Evolutionary conservation across 2,113 vertebrate species (phyloP).

Genomic region (Asarcornis scutulata): DNA sequence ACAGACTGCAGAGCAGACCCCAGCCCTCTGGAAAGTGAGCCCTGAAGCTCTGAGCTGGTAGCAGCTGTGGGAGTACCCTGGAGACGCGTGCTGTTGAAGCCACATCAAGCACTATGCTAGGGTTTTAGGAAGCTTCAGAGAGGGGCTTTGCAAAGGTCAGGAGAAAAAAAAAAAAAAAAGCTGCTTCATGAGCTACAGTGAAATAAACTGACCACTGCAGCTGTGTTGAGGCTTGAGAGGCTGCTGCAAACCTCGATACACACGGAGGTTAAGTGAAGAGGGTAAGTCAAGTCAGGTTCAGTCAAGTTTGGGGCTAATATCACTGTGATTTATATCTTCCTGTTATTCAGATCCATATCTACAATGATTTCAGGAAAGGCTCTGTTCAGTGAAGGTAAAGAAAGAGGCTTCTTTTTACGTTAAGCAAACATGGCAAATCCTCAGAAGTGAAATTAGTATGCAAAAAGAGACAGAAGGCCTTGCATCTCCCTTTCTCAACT

Average conservation of each 20-base stretch:
- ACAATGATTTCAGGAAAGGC: not conserved
- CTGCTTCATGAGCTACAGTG: not conserved
- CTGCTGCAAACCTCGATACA: not conserved
- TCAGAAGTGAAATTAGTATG: not conserved
- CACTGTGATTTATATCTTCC: not conserved
- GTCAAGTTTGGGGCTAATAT: not conserved
- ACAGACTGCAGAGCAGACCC: not conserved
- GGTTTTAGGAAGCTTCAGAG: not conserved
- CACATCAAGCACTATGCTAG: too few relatives aligned
- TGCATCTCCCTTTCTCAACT: not conserved
- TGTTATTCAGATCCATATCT: not conserved
- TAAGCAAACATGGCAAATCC: fast-evolving
- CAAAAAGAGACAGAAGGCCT: not conserved
- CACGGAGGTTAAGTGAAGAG: not conserved
- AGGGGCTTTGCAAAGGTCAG: not conserved
- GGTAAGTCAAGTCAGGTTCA: not conserved
- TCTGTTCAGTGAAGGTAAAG: not conserved
- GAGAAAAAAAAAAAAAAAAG: not conserved
- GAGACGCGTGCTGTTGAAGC: fast-evolving
- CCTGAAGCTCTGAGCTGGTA: not conserved
- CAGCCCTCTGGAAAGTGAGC: not conserved
- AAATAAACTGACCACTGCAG: not conserved
- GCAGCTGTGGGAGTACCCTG: not conserved
- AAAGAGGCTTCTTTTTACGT: not conserved
- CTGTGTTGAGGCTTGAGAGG: not conserved